Evolutionary conservation across 2,797 vertebrate species (phyloP), one percentile per base, ranked within the genome.

Genomic region (Premnoplex brunnescens): DNA sequence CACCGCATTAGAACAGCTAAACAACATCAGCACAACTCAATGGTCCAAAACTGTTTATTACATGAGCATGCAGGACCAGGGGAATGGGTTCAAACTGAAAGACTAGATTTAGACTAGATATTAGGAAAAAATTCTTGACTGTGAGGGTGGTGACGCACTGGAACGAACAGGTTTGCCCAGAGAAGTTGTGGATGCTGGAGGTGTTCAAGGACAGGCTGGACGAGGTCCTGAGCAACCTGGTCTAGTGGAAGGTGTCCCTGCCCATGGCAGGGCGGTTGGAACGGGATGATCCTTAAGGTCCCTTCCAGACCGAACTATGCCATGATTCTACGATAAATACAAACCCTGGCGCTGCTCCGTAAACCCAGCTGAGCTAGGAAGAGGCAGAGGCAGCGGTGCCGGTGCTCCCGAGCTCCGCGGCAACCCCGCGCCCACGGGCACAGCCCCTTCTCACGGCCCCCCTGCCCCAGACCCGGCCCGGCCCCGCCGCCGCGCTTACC

Each of bases 401-500:
- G 2, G 27, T 23, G 15, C 13, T 14, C 12, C 63, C 6, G 22
- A 24, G 66, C 78, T 16, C n/a, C 7, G 44, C 34, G 7, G 23
- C 52, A 15, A 2, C 22, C 36, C 79, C 0, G 13, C 64, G 10
- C 8, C 24, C 51, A 4, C 0, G 7, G 27, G 27, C 84, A 13
- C 59, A 20, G 62, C 9, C 39, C 16, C 73, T 5, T 4, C 19
- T 22, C 68, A 8, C 39, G 18, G 20, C 34, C 12, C 39, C 51
- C 26, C 36, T 9, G 12, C 14, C 56, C 68, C 46, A 22, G 17
- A 24, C 39, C 46, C 19, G 32, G 28, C 60, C 39, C 28, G 37
- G 60, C 34, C 23, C 51, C 23, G 6, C 22, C 14, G 41, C 41
- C 41, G 39, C 73, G 60, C 95, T 96, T 91, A 96, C 96, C 91